These are phyloP conservation scores for Oophaga pumilio DNA, from an alignment of 2,113 vertebrate genomes.

Conservation along the genomic window DNA sequence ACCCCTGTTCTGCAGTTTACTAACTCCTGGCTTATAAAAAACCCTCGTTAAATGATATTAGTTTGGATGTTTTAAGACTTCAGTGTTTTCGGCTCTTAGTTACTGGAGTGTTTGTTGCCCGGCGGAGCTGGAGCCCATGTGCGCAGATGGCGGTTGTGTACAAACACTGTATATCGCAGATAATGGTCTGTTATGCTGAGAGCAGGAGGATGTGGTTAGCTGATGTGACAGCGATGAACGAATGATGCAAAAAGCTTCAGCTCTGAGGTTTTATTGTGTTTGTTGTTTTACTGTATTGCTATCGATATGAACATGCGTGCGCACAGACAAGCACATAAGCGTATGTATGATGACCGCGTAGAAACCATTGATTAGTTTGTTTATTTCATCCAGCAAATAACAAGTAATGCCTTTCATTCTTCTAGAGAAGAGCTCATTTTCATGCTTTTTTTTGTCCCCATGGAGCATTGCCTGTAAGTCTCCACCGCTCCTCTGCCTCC, in stretches of 20 bases:
- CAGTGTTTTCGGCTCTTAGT: constrained; percentile 25
- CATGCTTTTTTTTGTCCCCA: too few relatives aligned
- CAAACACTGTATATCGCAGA: constrained; percentile 1
- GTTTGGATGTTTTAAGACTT: not conserved
- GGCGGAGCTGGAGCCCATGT: not conserved
- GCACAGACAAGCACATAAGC: not conserved
- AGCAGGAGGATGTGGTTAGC: constrained; percentile 42
- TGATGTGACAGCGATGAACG: not conserved
- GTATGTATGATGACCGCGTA: not conserved
- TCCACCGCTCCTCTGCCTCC: too few relatives aligned
- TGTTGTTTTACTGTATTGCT: not conserved
- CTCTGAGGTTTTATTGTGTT: constrained; percentile 32
- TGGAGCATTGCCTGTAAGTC: too few relatives aligned
- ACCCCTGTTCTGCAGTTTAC: not conserved
- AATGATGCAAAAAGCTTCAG: constrained; percentile 10
- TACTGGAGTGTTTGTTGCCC: constrained; percentile 23
- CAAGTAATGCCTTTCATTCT: too few relatives aligned
- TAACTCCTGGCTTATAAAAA: not conserved
- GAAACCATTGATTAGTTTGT: too few relatives aligned
- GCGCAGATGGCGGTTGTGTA: constrained; percentile 34
- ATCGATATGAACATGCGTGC: constrained; percentile 1
- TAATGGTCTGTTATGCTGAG: not conserved
- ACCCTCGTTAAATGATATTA: not conserved
- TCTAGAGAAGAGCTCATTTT: too few relatives aligned
- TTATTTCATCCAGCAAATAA: not conserved